A percentile compares a stretch with the other conserved stretches of the same genome.
Conservation (phyloP, 2,113 vertebrate species). For the Scolopax mira region DNA sequence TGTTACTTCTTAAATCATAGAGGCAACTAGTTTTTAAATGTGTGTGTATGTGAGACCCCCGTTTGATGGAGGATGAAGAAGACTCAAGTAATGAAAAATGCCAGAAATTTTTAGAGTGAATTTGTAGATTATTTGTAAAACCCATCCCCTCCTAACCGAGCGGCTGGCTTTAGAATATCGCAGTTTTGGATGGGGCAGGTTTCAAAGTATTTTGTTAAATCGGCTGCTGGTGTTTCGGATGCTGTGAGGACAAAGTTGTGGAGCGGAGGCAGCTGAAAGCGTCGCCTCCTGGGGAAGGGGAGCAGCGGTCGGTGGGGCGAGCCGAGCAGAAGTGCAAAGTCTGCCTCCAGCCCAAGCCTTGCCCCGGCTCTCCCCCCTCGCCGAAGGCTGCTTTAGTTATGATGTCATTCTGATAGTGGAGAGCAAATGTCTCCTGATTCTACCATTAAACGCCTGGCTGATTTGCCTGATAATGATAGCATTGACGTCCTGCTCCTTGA, state of each 20-base stretch:
- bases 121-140: background rate
- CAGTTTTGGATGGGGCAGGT: background rate
- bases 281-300: background rate
- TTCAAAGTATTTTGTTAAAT: background rate
- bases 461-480: constrained; percentile 88
- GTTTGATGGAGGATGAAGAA: background rate
- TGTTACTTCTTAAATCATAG: background rate
- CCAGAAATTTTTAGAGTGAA: background rate
- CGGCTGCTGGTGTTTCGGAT: background rate
- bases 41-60: background rate
- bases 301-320: background rate
- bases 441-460: constrained; percentile 88
- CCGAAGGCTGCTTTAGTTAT: constrained; percentile 85
- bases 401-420: constrained; percentile 88
- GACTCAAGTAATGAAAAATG: constrained; percentile 37
- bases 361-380: constrained; percentile 65
- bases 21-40: background rate
- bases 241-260: background rate
- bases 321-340: constrained; percentile 16
- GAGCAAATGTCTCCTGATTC: constrained; percentile 90
- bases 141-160: background rate
- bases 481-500: constrained; percentile 80
- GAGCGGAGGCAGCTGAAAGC: background rate
- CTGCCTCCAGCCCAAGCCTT: constrained; percentile 22
- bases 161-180: background rate